Evolutionary conservation across 1,140 invertebrate species (phyloP).

Genomic region (Bemisia tabaci): DNA sequence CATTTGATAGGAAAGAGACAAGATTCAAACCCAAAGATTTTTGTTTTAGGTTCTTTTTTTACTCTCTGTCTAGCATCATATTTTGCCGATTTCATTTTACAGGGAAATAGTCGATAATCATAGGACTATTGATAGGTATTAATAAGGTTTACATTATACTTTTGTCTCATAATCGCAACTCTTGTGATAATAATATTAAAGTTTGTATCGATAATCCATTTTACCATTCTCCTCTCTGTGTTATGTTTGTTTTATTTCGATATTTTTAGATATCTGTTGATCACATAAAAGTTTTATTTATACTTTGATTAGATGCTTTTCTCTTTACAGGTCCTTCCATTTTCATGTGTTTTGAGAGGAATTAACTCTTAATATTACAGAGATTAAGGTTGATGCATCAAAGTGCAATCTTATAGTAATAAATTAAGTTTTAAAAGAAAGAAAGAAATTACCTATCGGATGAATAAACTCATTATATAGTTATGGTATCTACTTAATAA

Average conservation of each 20-base stretch:
- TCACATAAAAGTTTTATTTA: neutral
- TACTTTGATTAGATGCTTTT: neutral
- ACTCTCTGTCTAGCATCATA: too few relatives aligned
- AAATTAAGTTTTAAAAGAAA: neutral
- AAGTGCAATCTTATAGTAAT: neutral
- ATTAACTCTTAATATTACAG: too few relatives aligned
- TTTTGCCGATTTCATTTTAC: too few relatives aligned
- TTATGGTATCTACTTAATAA: too few relatives aligned
- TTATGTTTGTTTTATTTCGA: neutral
- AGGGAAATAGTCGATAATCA: too few relatives aligned
- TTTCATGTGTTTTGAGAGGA: too few relatives aligned
- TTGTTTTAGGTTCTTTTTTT: too few relatives aligned
- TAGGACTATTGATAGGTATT: too few relatives aligned
- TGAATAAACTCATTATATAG: too few relatives aligned
- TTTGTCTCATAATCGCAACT: neutral
- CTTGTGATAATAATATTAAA: neutral
- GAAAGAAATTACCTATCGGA: neutral
- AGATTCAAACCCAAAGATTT: too few relatives aligned
- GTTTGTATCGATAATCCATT: neutral
- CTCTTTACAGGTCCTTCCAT: neutral
- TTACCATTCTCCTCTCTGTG: neutral
- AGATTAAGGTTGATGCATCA: neutral
- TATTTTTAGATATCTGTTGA: neutral
- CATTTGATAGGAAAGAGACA: too few relatives aligned
- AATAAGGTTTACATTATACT: neutral